A percentile compares a stretch with the other conserved stretches of the same genome.
phyloP scores from a whole-genome alignment of 2,797 vertebrate species.

The Lithobates pipiens region DNA sequence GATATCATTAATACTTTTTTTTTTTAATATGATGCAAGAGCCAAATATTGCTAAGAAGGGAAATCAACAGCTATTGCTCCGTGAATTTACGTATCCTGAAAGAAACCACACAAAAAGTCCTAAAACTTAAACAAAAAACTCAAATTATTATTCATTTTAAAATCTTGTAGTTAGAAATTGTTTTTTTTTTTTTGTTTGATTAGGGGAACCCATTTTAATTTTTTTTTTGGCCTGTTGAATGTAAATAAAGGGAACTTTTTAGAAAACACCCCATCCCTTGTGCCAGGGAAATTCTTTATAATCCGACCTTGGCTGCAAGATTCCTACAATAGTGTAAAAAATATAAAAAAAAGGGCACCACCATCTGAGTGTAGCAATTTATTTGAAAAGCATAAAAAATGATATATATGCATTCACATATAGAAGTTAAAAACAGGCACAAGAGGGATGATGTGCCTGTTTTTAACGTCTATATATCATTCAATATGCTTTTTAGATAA shows the following conservation, averaged over 20 bases:
- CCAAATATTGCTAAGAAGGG: constrained; percentile 12
- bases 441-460: no score
- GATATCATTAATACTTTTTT: not conserved
- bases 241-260: not conserved
- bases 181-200: not conserved
- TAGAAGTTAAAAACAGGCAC: no score
- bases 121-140: no score
- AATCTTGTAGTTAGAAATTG: not conserved
- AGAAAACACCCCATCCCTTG: not conserved
- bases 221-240: not conserved
- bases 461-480: no score
- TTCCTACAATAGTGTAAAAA: no score
- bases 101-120: not conserved
- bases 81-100: not conserved
- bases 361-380: no score
- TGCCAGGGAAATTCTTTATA: no score
- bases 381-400: no score
- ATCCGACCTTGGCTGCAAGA: no score
- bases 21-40: not conserved
- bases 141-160: not conserved
- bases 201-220: not conserved
- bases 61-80: not conserved
- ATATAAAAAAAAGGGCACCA: no score
- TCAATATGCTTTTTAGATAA: no score
- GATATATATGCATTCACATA: no score